Conservation (phyloP, 2,797 vertebrate species). For the Cryptoprocta ferox region DNA sequence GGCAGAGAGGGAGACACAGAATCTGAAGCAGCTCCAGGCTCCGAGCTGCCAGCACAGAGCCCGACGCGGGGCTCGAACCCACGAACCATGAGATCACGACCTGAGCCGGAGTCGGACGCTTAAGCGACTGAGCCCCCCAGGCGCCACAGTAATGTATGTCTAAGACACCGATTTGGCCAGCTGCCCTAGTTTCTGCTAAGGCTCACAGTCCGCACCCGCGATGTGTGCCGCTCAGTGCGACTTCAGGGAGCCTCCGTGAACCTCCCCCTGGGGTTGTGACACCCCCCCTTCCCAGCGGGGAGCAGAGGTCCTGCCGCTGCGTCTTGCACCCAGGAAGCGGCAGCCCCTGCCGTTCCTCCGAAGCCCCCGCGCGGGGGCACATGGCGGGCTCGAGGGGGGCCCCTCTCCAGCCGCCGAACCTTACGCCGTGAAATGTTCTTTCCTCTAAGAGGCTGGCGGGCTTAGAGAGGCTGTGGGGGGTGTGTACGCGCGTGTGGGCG, state of each 20-base stretch:
- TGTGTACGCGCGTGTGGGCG: background rate
- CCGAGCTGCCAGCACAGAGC: too few relatives aligned
- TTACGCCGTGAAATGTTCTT: background rate
- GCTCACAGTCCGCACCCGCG: background rate
- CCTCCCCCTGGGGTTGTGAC: too few relatives aligned
- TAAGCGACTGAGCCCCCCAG: too few relatives aligned
- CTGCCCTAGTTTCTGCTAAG: background rate
- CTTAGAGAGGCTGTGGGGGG: background rate
- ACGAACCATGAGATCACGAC: too few relatives aligned
- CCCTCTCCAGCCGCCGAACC: accelerated
- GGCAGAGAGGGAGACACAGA: too few relatives aligned
- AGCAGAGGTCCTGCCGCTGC: too few relatives aligned
- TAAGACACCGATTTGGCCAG: background rate
- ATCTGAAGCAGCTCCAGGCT: too few relatives aligned
- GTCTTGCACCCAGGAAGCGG: too few relatives aligned
- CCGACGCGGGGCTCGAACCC: too few relatives aligned
- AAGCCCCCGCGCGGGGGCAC: accelerated
- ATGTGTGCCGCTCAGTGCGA: accelerated
- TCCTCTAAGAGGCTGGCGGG: background rate
- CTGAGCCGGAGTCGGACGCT: too few relatives aligned
- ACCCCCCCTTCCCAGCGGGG: accelerated
- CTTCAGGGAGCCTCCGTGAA: accelerated
- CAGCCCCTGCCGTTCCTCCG: background rate
- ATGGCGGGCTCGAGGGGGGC: background rate
- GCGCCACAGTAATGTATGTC: too few relatives aligned